phyloP scores from a whole-genome alignment of 2,797 vertebrate genomes.

The Margarornis squamiger region DNA sequence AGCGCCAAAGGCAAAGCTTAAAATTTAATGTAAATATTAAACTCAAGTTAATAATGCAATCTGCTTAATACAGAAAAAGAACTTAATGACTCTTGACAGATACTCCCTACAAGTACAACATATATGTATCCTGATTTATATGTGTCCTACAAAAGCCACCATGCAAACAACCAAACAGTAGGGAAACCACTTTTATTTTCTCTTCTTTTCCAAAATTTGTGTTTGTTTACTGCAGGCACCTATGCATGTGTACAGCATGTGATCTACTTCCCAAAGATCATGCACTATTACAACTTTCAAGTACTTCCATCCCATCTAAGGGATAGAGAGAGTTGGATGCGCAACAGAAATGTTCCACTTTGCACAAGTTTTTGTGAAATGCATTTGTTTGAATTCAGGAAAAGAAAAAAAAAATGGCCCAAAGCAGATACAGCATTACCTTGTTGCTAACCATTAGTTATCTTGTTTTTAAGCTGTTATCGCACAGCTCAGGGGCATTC shows the following conservation, averaged over 20 bases:
- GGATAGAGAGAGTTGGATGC: neutral
- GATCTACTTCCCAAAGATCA: neutral
- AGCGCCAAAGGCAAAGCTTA: neutral
- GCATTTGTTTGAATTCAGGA: neutral
- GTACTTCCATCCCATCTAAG: neutral
- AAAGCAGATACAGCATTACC: neutral
- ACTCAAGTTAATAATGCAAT: neutral
- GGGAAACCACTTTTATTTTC: neutral
- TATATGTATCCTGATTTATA: neutral
- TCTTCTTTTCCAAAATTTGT: neutral
- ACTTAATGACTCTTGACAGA: neutral
- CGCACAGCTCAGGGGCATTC: neutral
- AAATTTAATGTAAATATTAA: neutral
- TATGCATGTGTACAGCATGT: neutral
- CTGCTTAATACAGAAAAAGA: neutral
- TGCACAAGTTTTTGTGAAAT: neutral
- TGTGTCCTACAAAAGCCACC: neutral
- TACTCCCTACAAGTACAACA: neutral
- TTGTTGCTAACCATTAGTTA: neutral
- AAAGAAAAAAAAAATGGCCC: neutral
- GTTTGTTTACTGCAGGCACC: neutral
- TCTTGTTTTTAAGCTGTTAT: neutral
- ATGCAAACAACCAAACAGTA: neutral
- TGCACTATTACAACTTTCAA: neutral
- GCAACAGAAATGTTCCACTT: neutral